These are phyloP conservation scores for Sarotherodon lohbergeri DNA, from an alignment of 2,113 vertebrate species.

Conservation along the genomic window DNA sequence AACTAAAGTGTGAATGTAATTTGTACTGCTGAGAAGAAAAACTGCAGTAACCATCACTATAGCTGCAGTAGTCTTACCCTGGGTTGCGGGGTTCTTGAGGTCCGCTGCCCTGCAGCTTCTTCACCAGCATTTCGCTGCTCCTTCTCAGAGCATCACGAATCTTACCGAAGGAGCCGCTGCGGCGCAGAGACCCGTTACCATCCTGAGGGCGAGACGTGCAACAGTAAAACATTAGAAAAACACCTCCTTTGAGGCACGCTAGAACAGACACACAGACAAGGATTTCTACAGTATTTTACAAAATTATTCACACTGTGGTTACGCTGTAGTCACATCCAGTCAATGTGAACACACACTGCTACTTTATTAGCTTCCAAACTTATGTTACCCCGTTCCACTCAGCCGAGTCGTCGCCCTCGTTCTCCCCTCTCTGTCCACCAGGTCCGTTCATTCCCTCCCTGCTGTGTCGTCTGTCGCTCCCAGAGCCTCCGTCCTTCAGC, in stretches of 20 bases:
- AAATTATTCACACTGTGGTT: neutral
- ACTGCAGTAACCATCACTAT: neutral
- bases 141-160: conserved; percentile 82
- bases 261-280: neutral
- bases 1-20: neutral
- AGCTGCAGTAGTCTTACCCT: conserved; percentile 61
- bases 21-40: neutral
- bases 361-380: neutral
- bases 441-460: conserved; percentile 58
- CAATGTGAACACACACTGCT: neutral
- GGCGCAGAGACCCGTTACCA: conserved; percentile 78
- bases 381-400: conserved; percentile 84
- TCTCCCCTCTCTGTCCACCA: conserved; percentile 40
- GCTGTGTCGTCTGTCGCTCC: conserved; percentile 66
- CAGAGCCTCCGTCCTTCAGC: conserved; percentile 75
- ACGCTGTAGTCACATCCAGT: neutral
- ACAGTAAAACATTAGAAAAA: neutral
- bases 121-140: conserved; percentile 90
- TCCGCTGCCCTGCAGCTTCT: conserved; percentile 83
- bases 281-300: neutral
- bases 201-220: conserved; percentile 58
- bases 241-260: neutral
- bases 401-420: conserved; percentile 73
- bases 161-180: conserved; percentile 85
- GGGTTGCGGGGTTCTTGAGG: conserved; percentile 82